Conservation (phyloP, 2,113 vertebrate genomes). For the Notarius lentiginosus region DNA sequence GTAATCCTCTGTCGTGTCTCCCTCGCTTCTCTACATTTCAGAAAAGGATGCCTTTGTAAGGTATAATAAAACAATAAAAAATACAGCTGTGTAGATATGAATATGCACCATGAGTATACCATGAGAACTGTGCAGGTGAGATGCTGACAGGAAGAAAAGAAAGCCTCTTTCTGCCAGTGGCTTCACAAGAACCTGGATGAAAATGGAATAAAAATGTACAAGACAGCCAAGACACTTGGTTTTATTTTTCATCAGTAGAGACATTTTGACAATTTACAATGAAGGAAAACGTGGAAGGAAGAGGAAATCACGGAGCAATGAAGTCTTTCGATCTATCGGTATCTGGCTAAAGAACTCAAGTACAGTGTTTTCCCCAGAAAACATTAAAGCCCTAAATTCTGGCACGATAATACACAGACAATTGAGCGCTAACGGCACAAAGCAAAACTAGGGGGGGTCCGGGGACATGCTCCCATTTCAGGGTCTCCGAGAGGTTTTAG, state of each 20-base stretch:
- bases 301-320: background rate
- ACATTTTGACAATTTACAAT: background rate
- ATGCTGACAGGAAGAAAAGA: constrained; percentile 87
- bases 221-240: background rate
- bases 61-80: background rate
- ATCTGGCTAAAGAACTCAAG: background rate
- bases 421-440: too few species aligned
- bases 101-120: constrained; percentile 69
- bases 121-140: constrained; percentile 84
- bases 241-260: background rate
- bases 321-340: background rate
- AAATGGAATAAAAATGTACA: background rate
- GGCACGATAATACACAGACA: too few species aligned
- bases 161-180: constrained; percentile 87
- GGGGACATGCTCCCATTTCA: too few species aligned
- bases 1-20: constrained; percentile 75
- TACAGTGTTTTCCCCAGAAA: too few species aligned
- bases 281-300: background rate
- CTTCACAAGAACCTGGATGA: constrained; percentile 87
- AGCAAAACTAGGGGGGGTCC: too few species aligned
- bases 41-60: constrained; percentile 33
- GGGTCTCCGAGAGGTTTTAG: too few species aligned
- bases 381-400: too few species aligned
- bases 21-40: constrained; percentile 77
- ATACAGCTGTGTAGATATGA: constrained; percentile 30